These are phyloP conservation scores for Oncorhynchus clarkii DNA, from an alignment of 2,113 vertebrate genomes.

Conservation along the genomic window DNA sequence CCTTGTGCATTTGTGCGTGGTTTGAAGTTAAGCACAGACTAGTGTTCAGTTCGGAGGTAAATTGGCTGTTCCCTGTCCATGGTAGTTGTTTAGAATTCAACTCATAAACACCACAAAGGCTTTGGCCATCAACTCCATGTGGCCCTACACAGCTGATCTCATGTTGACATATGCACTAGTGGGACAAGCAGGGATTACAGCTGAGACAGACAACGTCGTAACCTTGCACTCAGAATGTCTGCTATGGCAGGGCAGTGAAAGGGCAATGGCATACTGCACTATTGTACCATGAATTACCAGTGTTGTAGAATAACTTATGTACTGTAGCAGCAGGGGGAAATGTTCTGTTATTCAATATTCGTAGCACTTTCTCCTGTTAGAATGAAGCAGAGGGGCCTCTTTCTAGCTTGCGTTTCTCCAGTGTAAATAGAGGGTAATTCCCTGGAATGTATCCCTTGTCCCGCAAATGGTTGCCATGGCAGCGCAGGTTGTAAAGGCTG, in stretches of 20 bases:
- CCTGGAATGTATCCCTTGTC: neutral
- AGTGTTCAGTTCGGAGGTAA: neutral
- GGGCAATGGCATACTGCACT: neutral
- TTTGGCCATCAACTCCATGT: neutral
- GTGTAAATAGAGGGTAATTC: neutral
- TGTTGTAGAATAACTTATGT: neutral
- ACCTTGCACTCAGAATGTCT: neutral
- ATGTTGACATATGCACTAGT: neutral
- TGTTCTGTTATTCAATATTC: neutral
- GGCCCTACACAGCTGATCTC: neutral
- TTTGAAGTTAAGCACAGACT: neutral
- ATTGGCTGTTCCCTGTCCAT: neutral
- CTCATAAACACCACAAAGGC: neutral
- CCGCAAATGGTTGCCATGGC: conserved; percentile 35
- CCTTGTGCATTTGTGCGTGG: neutral
- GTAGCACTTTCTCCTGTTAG: neutral
- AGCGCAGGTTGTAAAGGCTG: conserved; percentile 23
- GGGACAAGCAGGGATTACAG: conserved; percentile 1
- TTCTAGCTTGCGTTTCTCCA: neutral
- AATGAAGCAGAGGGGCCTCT: neutral
- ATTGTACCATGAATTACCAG: neutral
- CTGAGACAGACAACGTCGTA: neutral
- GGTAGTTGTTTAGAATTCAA: neutral
- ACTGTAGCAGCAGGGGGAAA: neutral
- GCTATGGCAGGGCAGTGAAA: neutral